phyloP scores from a whole-genome alignment of 2,888 invertebrate species.

The Drosophila anomalipes region DNA sequence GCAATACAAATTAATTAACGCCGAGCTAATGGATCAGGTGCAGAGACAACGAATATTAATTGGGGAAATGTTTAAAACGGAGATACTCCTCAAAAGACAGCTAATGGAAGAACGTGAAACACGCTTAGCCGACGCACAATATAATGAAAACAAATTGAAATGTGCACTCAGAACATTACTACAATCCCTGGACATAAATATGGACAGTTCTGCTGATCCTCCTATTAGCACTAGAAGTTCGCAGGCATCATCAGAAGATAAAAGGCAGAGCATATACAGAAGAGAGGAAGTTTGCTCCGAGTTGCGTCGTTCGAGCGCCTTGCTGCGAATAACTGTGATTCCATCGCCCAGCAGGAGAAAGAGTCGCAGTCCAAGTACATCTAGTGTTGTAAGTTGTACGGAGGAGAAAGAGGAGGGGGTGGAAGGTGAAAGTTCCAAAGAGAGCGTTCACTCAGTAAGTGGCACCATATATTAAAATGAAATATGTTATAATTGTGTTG shows the following conservation, averaged over 20 bases:
- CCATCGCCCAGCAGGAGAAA: constrained; percentile 23
- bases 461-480: neutral
- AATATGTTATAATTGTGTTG: neutral
- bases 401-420: neutral
- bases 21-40: constrained; percentile 36
- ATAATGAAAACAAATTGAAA: constrained; percentile 38
- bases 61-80: constrained; percentile 10
- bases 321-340: constrained; percentile 5
- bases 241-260: neutral
- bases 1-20: constrained; percentile 25
- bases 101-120: constrained; percentile 43
- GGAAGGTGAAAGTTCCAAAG: neutral
- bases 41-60: constrained; percentile 37
- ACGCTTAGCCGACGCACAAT: constrained; percentile 24
- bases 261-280: neutral
- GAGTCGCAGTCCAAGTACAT: neutral
- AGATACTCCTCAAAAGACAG: constrained; percentile 28
- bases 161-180: constrained; percentile 32
- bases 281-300: constrained; percentile 16
- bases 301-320: constrained; percentile 32
- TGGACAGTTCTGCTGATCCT: neutral
- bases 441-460: constrained; percentile 21
- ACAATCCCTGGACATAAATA: constrained; percentile 12
- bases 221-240: neutral
- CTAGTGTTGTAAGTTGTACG: constrained; percentile 7